Percentiles rank a stretch among this genome's conserved stretches.
These are phyloP conservation scores for Argyresthia goedartella DNA, from an alignment of 2,888 invertebrate species.

Conservation along the genomic window DNA sequence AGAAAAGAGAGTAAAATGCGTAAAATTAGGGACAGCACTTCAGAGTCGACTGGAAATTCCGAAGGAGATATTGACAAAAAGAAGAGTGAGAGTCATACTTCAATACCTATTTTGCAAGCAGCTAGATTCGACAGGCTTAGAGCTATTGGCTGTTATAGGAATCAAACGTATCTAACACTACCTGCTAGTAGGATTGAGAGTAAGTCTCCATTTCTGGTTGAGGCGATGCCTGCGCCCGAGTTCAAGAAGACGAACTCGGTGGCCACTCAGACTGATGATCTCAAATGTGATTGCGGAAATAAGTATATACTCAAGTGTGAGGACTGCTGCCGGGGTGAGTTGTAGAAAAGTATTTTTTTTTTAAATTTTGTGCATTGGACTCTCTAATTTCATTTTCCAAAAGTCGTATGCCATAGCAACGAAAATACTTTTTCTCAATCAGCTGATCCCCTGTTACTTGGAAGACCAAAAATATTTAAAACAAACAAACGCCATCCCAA, in stretches of 20 bases:
- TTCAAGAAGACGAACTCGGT: conserved; percentile 45
- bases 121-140: conserved; percentile 57
- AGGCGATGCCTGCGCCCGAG: conserved; percentile 35
- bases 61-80: conserved; percentile 41
- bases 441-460: too few relatives aligned
- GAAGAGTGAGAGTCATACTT: conserved; percentile 40
- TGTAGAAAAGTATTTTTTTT: too few relatives aligned
- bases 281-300: conserved; percentile 44
- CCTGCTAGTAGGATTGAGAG: conserved; percentile 51
- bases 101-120: conserved; percentile 62
- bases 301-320: conserved; percentile 33
- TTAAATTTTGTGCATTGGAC: too few relatives aligned
- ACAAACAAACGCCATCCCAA: too few relatives aligned
- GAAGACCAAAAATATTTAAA: too few relatives aligned
- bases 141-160: conserved; percentile 58
- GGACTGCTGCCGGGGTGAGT: conserved; percentile 24
- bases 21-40: conserved; percentile 53
- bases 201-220: conserved; percentile 46
- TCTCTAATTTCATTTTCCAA: too few relatives aligned
- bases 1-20: conserved; percentile 55
- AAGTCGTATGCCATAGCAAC: too few relatives aligned
- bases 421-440: too few relatives aligned
- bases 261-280: conserved; percentile 53
- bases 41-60: conserved; percentile 22
- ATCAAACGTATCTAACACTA: conserved; percentile 56